Percentiles rank a stretch among this genome's conserved stretches.
phyloP scores from a whole-genome alignment of 2,113 vertebrate species.

The Osmerus eperlanus region DNA sequence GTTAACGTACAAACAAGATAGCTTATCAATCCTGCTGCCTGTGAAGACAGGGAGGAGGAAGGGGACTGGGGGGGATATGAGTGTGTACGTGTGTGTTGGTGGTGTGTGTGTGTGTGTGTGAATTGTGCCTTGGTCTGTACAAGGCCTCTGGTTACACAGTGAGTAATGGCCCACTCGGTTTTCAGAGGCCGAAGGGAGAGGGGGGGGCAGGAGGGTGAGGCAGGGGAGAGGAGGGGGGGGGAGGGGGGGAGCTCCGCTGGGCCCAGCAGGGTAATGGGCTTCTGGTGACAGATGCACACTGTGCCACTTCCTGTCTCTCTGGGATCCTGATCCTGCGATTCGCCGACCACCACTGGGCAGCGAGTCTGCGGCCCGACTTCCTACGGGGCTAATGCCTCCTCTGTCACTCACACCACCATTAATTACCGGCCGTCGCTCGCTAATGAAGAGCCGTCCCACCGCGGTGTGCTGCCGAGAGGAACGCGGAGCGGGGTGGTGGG shows the following conservation, averaged over 20 bases:
- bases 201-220: no score
- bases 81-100: background rate
- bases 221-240: background rate
- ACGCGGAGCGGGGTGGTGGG: background rate
- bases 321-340: background rate
- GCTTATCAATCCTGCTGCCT: constrained; percentile 23
- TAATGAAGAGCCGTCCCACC: constrained; percentile 52
- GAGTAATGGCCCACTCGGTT: background rate
- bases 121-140: background rate
- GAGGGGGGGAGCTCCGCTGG: no score
- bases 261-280: constrained; percentile 16
- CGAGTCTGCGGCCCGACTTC: constrained; percentile 33
- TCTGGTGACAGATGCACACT: constrained; percentile 41
- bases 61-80: constrained; percentile 5
- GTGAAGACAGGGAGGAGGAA: constrained; percentile 3
- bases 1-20: constrained; percentile 6
- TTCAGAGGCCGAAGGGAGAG: background rate
- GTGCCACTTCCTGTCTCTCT: constrained; percentile 45
- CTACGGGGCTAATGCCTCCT: constrained; percentile 50
- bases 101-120: background rate
- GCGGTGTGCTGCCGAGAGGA: constrained; percentile 26
- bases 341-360: constrained; percentile 18
- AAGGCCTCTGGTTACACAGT: constrained; percentile 7
- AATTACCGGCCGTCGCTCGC: constrained; percentile 47
- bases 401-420: constrained; percentile 57